Percentiles rank a stretch among this genome's conserved stretches.
phyloP scores from a whole-genome alignment of 2,113 vertebrate species.

The Gnathonemus longibarbis region DNA sequence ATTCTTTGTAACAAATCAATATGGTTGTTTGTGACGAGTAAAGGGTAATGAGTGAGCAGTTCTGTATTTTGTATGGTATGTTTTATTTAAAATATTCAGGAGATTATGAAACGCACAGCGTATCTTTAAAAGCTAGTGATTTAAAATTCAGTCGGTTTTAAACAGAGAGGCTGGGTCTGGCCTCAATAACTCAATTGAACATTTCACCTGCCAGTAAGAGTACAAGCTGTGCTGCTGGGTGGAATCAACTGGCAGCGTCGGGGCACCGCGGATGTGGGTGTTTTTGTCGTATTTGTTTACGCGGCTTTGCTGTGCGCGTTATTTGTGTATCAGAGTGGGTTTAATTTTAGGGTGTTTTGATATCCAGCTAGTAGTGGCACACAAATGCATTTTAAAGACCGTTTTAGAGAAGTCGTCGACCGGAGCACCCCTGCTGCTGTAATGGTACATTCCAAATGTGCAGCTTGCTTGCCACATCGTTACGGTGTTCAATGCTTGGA shows the following conservation, averaged over 20 bases:
- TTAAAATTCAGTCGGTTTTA: neutral
- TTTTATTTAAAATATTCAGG: neutral
- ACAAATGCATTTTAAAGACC: neutral
- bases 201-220: conserved; percentile 10
- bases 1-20: neutral
- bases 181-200: neutral
- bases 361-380: neutral
- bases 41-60: neutral
- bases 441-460: conserved; percentile 54
- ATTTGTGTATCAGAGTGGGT: neutral
- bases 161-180: neutral
- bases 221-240: neutral
- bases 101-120: neutral
- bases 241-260: neutral
- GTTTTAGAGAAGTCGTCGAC: neutral
- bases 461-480: conserved; percentile 44
- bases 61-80: neutral
- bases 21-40: neutral
- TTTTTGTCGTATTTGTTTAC: neutral
- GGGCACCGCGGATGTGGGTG: neutral
- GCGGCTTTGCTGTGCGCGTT: neutral
- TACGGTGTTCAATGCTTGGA: neutral
- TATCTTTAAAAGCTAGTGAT: too few species aligned
- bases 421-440: conserved; percentile 18
- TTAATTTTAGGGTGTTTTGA: neutral